Base-by-base conservation (phyloP, 2,888 invertebrate species). In the Pollenia labialis region DNA sequence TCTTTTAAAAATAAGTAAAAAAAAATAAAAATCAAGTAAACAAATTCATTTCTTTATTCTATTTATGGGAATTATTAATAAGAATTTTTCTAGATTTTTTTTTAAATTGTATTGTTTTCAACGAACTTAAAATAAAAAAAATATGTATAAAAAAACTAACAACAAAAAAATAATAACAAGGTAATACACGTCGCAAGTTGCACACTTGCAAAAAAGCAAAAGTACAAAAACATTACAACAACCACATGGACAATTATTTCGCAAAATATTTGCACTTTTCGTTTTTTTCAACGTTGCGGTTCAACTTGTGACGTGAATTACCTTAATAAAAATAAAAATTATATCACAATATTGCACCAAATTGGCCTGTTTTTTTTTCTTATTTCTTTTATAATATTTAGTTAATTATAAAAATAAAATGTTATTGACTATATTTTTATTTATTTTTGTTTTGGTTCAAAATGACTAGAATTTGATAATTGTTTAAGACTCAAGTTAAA, bases 301-400 rank as follows among this genome's bases (percentile, higher is more conserved):
- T n/a, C n/a, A 23, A 23, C 23, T 23, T 23, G 23, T 23, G 23
- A 2, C 23, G 2, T 23, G 23, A 23, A 23, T 2, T 2, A 23
- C 23, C 23, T 23, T 23, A 23, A 23, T 76, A 75, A 75, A 74
- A 64, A 79, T 81, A 71, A 16, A 80, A 88, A 90, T 91, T 92
- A 91, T 92, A 92, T 93, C 92, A 92, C 92, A 92, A 91, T 93
- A 93, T 92, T 92, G 93, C 92, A 93, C 93, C 90, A 68, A 90
- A 90, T 89, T 92, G 93, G 93, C 92, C 93, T 92, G 90, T 89
- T 88, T 80, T 76, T 80, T 76, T 83, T 75, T 42, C 76, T 75
- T 74, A 64, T 40, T 44, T 23, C 32, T 68, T 54, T 66, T 72
- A 62, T 88, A 88, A 82, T 83, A 79, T 14, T 40, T 69, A 54